A percentile compares a stretch with the other conserved stretches of the same genome.
Conservation (phyloP, 2,797 vertebrate species). For the Hybognathus amarus region DNA sequence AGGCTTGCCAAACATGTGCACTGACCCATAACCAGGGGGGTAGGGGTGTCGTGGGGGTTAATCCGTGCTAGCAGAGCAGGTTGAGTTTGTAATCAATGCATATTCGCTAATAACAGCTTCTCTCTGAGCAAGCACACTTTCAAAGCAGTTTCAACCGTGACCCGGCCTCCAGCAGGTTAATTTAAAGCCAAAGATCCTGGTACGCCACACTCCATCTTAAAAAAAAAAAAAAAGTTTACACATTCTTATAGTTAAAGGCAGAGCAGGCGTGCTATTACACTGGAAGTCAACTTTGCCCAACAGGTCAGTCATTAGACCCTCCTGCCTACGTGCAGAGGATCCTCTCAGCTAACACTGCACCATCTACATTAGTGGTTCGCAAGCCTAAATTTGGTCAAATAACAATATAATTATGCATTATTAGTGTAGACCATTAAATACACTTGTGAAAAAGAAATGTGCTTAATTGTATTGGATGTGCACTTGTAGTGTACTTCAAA, state of each 20-base stretch:
- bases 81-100: constrained; percentile 62
- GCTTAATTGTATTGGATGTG: too few species aligned
- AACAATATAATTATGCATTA: too few species aligned
- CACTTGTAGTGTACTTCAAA: too few species aligned
- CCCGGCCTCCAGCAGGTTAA: constrained; percentile 39
- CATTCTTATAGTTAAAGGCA: constrained; percentile 45
- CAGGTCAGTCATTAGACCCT: neutral
- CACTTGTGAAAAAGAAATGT: too few species aligned
- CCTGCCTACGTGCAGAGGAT: too few species aligned
- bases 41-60: neutral
- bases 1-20: constrained; percentile 29
- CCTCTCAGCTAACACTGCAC: too few species aligned
- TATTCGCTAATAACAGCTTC: constrained; percentile 67
- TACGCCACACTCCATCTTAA: constrained; percentile 11
- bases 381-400: too few species aligned
- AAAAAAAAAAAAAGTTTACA: constrained; percentile 36
- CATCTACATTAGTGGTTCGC: too few species aligned
- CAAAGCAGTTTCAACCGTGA: neutral
- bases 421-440: too few species aligned
- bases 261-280: constrained; percentile 40
- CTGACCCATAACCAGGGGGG: constrained; percentile 39
- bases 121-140: constrained; percentile 64
- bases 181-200: constrained; percentile 43
- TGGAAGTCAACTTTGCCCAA: constrained; percentile 14
- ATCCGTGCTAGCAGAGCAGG: constrained; percentile 62